A percentile compares a stretch with the other conserved stretches of the same genome.
Evolutionary conservation across 2,113 vertebrate species (phyloP).

Genomic region (Natator depressus): DNA sequence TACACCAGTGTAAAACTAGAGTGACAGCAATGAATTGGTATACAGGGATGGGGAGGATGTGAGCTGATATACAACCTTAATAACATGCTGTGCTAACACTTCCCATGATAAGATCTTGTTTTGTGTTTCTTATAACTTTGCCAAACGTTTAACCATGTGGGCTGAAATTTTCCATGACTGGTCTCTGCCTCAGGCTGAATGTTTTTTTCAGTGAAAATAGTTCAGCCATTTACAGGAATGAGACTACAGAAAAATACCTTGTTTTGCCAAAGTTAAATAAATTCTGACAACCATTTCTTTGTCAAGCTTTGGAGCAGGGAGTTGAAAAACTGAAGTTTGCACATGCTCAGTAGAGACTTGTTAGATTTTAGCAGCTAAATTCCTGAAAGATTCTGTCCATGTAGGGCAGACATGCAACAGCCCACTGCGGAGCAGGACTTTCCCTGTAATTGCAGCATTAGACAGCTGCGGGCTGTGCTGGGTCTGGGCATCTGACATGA

Average conservation of each 20-base stretch:
- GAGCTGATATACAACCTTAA: background rate
- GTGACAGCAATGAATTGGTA: background rate
- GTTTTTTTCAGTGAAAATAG: background rate
- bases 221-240: background rate
- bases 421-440: background rate
- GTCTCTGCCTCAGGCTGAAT: background rate
- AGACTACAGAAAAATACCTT: background rate
- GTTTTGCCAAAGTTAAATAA: background rate
- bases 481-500: background rate
- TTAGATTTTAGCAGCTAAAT: background rate
- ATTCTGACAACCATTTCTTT: rapidly evolving
- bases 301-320: background rate
- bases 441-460: background rate
- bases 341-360: background rate
- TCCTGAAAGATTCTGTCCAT: background rate
- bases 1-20: background rate
- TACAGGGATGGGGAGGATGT: background rate
- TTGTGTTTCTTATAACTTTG: background rate
- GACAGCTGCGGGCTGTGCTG: background rate
- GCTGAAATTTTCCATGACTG: background rate
- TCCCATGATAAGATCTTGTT: background rate
- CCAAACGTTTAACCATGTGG: background rate
- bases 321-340: background rate
- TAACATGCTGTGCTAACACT: background rate
- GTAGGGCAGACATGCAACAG: background rate